Conservation (phyloP, 1,140 invertebrate species). For the Drosophila kanapiae region DNA sequence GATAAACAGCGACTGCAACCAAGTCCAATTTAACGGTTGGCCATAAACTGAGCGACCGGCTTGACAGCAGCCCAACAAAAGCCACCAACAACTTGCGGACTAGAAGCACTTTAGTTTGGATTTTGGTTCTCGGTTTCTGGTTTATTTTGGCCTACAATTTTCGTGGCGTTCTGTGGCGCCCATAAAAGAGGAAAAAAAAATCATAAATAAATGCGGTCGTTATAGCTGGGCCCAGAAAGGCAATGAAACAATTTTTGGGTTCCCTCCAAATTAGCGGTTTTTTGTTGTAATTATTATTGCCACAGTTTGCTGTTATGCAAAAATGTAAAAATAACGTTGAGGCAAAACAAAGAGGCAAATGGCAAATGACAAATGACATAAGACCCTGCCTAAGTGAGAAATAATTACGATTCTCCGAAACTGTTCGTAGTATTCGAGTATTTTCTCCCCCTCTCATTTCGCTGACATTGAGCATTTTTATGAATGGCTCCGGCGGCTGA, state of each 20-base stretch:
- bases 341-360: constrained; percentile 16
- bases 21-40: constrained; percentile 70
- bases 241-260: constrained; percentile 40
- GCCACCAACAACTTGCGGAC: constrained; percentile 26
- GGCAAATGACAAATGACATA: constrained; percentile 46
- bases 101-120: constrained; percentile 37
- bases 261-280: constrained; percentile 47
- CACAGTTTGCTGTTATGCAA: constrained; percentile 56
- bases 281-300: constrained; percentile 29
- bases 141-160: constrained; percentile 7
- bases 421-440: constrained; percentile 14
- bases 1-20: constrained; percentile 66
- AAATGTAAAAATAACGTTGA: constrained; percentile 6
- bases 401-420: constrained; percentile 46
- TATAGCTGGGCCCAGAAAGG: constrained; percentile 24
- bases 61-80: constrained; percentile 49
- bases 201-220: constrained; percentile 70
- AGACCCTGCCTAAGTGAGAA: constrained; percentile 46
- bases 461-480: constrained; percentile 73
- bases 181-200: constrained; percentile 47
- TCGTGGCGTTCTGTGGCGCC: constrained; percentile 18
- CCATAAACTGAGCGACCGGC: constrained; percentile 63
- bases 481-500: constrained; percentile 55
- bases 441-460: constrained; percentile 47
- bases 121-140: constrained; percentile 15